Conservation (phyloP, 2,888 invertebrate species). For the Platypus cylindrus region DNA sequence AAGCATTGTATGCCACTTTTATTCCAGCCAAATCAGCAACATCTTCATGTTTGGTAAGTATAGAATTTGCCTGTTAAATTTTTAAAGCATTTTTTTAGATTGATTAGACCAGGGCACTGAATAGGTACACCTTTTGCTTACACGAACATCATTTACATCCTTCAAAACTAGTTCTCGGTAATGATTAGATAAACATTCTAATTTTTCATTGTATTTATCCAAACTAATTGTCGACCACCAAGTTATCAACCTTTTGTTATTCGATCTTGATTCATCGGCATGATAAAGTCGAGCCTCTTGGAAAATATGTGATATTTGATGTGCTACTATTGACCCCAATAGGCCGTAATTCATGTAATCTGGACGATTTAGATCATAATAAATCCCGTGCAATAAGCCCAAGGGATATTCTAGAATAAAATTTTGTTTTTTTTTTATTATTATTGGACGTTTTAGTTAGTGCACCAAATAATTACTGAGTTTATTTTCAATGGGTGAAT, state of each 20-base stretch:
- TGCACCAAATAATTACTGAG: conserved; percentile 24
- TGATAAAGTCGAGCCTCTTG: conserved; percentile 67
- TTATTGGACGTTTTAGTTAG: too few species aligned
- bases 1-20: conserved; percentile 78
- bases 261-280: conserved; percentile 22
- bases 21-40: conserved; percentile 88
- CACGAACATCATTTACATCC: conserved; percentile 52
- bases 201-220: conserved; percentile 63
- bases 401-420: conserved; percentile 27
- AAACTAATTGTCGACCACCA: conserved; percentile 84
- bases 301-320: conserved; percentile 31
- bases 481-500: conserved; percentile 22
- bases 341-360: conserved; percentile 32
- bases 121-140: conserved; percentile 29
- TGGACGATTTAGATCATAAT: conserved; percentile 28
- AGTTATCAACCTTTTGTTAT: conserved; percentile 24
- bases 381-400: conserved; percentile 28
- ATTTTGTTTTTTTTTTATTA: not conserved
- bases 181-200: conserved; percentile 81
- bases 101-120: not conserved
- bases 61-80: conserved; percentile 19
- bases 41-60: conserved; percentile 46
- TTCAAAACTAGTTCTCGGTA: conserved; percentile 78
- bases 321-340: conserved; percentile 28
- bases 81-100: conserved; percentile 1